A percentile compares a stretch with the other conserved stretches of the same genome.
phyloP scores from a whole-genome alignment of 2,888 invertebrate genomes.

The Rhingia rostrata region DNA sequence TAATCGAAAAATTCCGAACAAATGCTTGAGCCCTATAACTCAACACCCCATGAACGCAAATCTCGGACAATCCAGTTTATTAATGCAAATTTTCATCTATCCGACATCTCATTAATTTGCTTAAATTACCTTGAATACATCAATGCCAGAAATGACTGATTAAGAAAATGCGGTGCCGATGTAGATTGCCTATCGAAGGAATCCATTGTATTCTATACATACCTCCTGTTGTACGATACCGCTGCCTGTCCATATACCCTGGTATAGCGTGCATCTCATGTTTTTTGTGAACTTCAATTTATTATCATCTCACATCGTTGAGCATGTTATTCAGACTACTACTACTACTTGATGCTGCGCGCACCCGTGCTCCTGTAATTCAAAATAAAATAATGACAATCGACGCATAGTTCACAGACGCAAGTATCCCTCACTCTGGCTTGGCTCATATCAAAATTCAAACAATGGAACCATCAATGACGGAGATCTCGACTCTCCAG shows the following conservation, averaged over 20 bases:
- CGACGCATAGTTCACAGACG: constrained; percentile 69
- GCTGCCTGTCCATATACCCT: constrained; percentile 1
- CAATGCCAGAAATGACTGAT: constrained; percentile 73
- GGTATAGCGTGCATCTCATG: constrained; percentile 38
- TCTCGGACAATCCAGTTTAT: constrained; percentile 34
- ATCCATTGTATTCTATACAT: constrained; percentile 59
- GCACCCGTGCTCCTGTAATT: constrained; percentile 50
- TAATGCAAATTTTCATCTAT: constrained; percentile 72
- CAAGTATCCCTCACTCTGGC: constrained; percentile 28
- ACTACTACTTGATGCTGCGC: background rate
- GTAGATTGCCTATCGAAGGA: constrained; percentile 72
- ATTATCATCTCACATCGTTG: constrained; percentile 71
- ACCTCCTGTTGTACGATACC: constrained; percentile 25
- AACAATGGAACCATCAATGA: constrained; percentile 73
- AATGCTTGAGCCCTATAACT: constrained; percentile 17
- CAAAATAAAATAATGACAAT: constrained; percentile 58
- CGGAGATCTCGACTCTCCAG: constrained; percentile 40
- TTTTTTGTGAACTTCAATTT: constrained; percentile 68
- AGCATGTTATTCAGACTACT: constrained; percentile 39
- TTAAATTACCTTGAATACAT: constrained; percentile 72
- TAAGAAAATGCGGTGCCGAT: constrained; percentile 67
- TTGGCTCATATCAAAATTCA: constrained; percentile 64
- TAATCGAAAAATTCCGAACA: background rate
- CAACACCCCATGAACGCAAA: constrained; percentile 35
- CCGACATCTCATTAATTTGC: constrained; percentile 73